Percentiles rank a stretch among this genome's conserved stretches.
These are phyloP conservation scores for Lethrus apterus DNA, from an alignment of 1,140 invertebrate genomes.

Conservation along the genomic window DNA sequence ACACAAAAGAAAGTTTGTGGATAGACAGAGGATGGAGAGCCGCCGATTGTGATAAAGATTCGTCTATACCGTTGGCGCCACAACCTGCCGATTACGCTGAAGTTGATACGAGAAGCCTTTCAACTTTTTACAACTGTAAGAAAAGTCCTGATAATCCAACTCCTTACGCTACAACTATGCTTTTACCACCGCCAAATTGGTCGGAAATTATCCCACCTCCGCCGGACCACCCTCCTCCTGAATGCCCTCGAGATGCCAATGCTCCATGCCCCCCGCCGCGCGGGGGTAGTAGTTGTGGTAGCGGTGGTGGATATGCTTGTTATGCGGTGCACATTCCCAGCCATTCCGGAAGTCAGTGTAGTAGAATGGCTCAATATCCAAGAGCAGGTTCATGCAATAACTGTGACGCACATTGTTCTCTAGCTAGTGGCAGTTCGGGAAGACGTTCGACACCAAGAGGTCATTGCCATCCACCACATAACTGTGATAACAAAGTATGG, in stretches of 20 bases:
- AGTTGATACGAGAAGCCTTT: constrained; percentile 64
- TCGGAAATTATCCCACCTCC: constrained; percentile 71
- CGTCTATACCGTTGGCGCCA: constrained; percentile 33
- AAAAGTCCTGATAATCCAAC: constrained; percentile 63
- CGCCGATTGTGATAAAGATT: constrained; percentile 59
- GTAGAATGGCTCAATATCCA: constrained; percentile 24
- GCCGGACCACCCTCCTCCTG: constrained; percentile 69
- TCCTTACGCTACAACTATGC: constrained; percentile 77
- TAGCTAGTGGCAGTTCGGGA: constrained; percentile 32
- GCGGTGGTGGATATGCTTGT: constrained; percentile 34
- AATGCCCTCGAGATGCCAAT: constrained; percentile 34
- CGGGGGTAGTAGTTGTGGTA: constrained; percentile 35
- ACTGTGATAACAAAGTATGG: constrained; percentile 36
- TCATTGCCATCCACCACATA: constrained; percentile 28
- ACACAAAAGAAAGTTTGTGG: constrained; percentile 67
- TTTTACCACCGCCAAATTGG: constrained; percentile 59
- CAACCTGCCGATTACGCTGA: constrained; percentile 64
- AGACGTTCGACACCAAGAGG: constrained; percentile 25
- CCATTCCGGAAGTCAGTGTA: constrained; percentile 19
- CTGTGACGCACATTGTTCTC: constrained; percentile 32
- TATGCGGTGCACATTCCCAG: constrained; percentile 36
- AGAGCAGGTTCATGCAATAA: constrained; percentile 34
- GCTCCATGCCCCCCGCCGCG: constrained; percentile 32
- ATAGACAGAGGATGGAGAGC: constrained; percentile 67
- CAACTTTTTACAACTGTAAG: constrained; percentile 70